Evolutionary conservation across 2,888 invertebrate genomes (phyloP), one percentile per base, ranked within the genome.

Genomic region (Acrocera orbiculus): DNA sequence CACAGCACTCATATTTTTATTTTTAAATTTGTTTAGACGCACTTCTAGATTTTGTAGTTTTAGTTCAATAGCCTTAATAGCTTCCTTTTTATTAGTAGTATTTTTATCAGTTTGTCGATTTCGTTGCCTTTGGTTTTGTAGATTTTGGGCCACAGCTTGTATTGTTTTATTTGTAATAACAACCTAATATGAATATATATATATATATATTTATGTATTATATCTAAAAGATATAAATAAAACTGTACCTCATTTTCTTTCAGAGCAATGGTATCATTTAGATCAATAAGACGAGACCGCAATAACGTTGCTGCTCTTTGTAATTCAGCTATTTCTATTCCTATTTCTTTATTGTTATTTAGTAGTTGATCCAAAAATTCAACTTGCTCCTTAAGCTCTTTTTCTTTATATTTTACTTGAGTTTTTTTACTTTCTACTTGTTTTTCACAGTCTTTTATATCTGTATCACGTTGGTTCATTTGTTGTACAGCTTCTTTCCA

Each of bases 401-500:
- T 54, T 27, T 55, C 48, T 44, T 63, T 63, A 9, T 53, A 47
- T 2, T 52, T 44, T 0, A 57, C 47, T 7, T 47, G 36, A 14
- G 48, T 49, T 7, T 50, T 46, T n/a, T 51, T 39, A 7, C 35
- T 37, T 3, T 46, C 40, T 15, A 50, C 44, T 8, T 53, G 50
- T 8, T 35, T 61, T 62, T 72, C 64, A 40, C 64, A 52, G 46
- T 63, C 51, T 27, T 69, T 61, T 35, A 80, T 78, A 27, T 75
- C 73, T 5, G 60, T 61, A 46, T 82, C 78, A 2, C 78, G 65
- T 46, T 77, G 75, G 15, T 73, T 66, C 45, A 81, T 59, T 46
- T 77, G 72, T 38, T 69, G 66, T 2, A 78, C 73, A 3, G 79
- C 71, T 26, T 67, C 65, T 29, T 76, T 70, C 81, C 81, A 82